Percentiles rank a stretch among this genome's conserved stretches.
Conservation (phyloP, 2,797 vertebrate species). For the Poecilia velifera region DNA sequence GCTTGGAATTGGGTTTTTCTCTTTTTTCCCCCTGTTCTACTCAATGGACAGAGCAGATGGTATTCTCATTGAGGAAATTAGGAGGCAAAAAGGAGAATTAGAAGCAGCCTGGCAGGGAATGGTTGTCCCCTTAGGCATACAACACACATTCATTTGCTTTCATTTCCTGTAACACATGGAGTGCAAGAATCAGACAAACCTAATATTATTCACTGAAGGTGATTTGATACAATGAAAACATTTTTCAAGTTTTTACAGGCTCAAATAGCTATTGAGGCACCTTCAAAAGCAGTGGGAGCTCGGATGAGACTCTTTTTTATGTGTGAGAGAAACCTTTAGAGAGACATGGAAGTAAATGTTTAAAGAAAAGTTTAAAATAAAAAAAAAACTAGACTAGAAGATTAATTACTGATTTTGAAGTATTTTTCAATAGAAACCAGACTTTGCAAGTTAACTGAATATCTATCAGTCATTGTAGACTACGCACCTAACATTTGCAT, state of each 20-base stretch:
- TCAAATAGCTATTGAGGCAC: constrained; percentile 23
- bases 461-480: no score
- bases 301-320: constrained; percentile 12
- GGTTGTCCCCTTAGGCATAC: constrained; percentile 35
- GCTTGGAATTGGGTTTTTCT: constrained; percentile 23
- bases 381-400: neutral
- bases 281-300: constrained; percentile 29
- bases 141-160: constrained; percentile 23
- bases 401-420: neutral
- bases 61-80: constrained; percentile 70
- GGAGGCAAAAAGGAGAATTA: constrained; percentile 60
- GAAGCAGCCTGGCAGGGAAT: constrained; percentile 54
- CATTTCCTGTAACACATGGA: constrained; percentile 16
- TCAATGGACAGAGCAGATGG: constrained; percentile 74
- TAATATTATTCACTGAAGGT: constrained; percentile 5
- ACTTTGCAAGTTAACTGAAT: neutral
- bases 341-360: neutral
- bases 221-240: constrained; percentile 24
- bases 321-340: neutral
- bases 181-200: constrained; percentile 23
- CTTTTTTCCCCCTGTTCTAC: constrained; percentile 3
- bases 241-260: constrained; percentile 28
- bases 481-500: neutral
- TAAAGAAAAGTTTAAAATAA: neutral
- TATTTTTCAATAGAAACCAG: neutral